phyloP scores from a whole-genome alignment of 2,797 vertebrate genomes.

The Mionectes olivaceus region DNA sequence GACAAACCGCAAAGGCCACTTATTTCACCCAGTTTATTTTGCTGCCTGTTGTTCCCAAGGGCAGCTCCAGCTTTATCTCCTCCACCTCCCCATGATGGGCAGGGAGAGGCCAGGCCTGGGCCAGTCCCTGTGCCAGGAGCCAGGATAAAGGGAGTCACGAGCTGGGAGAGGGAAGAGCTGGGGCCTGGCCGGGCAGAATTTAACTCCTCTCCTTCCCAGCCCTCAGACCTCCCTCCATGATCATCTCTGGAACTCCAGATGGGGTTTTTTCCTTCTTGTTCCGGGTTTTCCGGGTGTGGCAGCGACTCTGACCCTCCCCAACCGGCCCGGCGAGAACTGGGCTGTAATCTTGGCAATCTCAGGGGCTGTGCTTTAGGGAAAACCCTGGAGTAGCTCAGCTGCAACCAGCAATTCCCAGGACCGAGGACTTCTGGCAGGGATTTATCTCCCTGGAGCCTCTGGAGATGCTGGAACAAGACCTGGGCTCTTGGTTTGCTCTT shows the following conservation, averaged over 20 bases:
- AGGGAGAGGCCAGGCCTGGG: not conserved
- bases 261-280: not conserved
- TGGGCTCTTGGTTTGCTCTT: not conserved
- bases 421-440: not conserved
- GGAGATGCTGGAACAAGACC: not conserved
- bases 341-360: not conserved
- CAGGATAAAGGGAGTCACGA: not conserved
- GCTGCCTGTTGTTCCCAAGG: not conserved
- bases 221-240: accelerated
- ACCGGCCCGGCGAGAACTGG: not conserved
- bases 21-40: not conserved
- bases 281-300: not conserved
- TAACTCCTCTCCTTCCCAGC: not conserved
- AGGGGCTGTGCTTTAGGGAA: not conserved
- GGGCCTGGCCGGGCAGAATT: accelerated
- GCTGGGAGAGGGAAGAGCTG: not conserved
- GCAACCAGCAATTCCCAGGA: conserved; percentile 5
- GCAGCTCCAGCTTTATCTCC: not conserved
- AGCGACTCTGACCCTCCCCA: not conserved
- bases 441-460: not conserved
- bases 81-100: not conserved
- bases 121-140: not conserved
- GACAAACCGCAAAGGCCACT: not conserved
- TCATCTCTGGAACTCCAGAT: not conserved
- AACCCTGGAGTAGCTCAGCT: not conserved